Percentiles rank a stretch among this genome's conserved stretches.
Evolutionary conservation across 2,113 vertebrate genomes (phyloP).

Genomic region (Dissostichus mawsoni): DNA sequence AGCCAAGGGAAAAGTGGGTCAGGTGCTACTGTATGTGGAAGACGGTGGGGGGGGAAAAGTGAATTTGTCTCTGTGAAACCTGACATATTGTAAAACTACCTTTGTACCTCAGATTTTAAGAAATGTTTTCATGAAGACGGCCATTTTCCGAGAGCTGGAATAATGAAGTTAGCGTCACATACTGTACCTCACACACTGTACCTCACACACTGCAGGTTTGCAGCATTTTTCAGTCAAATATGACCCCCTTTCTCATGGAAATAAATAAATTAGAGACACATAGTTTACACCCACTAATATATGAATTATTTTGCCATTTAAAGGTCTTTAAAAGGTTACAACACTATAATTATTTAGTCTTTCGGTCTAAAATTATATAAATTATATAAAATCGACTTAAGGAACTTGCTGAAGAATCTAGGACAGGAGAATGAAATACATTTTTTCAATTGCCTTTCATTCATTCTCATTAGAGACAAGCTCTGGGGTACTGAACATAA

Average conservation of each 20-base stretch:
- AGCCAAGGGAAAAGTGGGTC: conserved; percentile 82
- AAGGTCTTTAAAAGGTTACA: too few species aligned
- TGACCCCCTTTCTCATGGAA: background rate
- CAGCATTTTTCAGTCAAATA: background rate
- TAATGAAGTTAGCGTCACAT: background rate
- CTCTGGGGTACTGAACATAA: background rate
- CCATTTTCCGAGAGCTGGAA: background rate
- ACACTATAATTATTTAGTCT: too few species aligned
- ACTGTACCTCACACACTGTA: background rate
- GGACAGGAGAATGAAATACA: too few species aligned
- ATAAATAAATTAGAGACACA: background rate
- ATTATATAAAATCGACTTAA: too few species aligned
- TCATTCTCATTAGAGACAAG: background rate
- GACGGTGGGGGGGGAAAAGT: conserved; percentile 1
- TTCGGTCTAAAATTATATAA: too few species aligned
- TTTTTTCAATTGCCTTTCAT: too few species aligned
- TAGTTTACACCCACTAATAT: background rate
- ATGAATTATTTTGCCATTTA: background rate
- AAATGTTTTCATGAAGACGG: background rate
- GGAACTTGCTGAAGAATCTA: too few species aligned
- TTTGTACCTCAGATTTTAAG: background rate
- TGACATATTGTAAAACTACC: conserved; percentile 26
- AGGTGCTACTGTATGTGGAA: conserved; percentile 59
- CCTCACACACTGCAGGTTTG: background rate
- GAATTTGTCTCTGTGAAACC: conserved; percentile 27